These are phyloP conservation scores for Oeneis ivallda DNA, from an alignment of 2,888 invertebrate genomes.

Conservation along the genomic window DNA sequence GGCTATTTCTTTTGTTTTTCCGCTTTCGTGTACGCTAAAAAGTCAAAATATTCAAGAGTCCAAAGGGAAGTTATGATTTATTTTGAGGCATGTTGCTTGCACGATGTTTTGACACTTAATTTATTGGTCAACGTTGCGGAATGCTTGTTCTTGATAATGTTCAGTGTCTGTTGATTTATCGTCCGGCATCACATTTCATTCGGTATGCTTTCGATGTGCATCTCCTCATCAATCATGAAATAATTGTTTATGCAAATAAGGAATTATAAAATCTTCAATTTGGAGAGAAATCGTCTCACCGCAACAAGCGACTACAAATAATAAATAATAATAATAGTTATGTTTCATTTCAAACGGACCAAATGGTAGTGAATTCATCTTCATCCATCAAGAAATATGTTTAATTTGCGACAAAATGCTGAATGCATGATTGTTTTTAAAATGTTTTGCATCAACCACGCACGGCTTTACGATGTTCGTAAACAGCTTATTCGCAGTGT, in stretches of 20 bases:
- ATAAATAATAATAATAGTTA: slow-evolving; percentile 21
- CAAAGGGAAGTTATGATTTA: slow-evolving; percentile 45
- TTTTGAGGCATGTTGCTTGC: slow-evolving; percentile 69
- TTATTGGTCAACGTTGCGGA: slow-evolving; percentile 56
- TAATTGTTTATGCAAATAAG: slow-evolving; percentile 36
- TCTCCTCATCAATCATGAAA: slow-evolving; percentile 52
- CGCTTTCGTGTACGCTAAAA: slow-evolving; percentile 41
- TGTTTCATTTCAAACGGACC: slow-evolving; percentile 38
- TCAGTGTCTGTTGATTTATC: slow-evolving; percentile 50
- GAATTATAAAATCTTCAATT: slow-evolving; percentile 21
- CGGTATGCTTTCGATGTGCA: slow-evolving; percentile 73
- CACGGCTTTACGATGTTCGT: slow-evolving; percentile 80
- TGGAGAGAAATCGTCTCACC: slow-evolving; percentile 23
- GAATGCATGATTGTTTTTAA: slow-evolving; percentile 70
- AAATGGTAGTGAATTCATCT: slow-evolving; percentile 44
- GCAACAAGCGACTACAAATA: slow-evolving; percentile 29
- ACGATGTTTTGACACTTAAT: slow-evolving; percentile 59
- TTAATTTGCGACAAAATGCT: slow-evolving; percentile 75
- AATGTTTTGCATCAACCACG: slow-evolving; percentile 75
- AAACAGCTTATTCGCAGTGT: slow-evolving; percentile 79
- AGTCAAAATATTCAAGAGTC: slow-evolving; percentile 50
- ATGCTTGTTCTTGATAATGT: slow-evolving; percentile 57
- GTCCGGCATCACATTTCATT: slow-evolving; percentile 51
- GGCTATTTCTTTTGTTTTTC: slow-evolving; percentile 36
- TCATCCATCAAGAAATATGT: slow-evolving; percentile 59